Evolutionary conservation across 2,113 vertebrate species (phyloP).

Genomic region (Dasyprocta punctata): DNA sequence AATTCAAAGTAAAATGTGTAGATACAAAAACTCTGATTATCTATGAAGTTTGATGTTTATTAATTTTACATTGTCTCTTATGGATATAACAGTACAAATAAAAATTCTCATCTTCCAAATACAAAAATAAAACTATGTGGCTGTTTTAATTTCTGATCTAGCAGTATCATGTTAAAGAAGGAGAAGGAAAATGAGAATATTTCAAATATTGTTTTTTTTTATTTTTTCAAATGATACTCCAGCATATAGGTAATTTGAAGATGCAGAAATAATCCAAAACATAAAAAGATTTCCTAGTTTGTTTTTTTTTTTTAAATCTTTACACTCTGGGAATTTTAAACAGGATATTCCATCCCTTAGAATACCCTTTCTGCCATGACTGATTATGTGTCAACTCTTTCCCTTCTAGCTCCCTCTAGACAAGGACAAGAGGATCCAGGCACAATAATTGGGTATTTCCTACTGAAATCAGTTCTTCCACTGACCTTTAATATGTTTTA

Average conservation of each 20-base stretch:
- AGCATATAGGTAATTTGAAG: slow-evolving; percentile 25
- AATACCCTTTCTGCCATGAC: not conserved
- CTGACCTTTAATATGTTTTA: not conserved
- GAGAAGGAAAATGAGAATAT: slow-evolving; percentile 9
- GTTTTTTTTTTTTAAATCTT: not conserved
- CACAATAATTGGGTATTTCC: not conserved
- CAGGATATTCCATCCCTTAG: not conserved
- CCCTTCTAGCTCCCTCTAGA: not conserved
- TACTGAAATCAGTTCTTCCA: not conserved
- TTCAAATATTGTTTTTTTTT: not conserved
- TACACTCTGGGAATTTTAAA: not conserved
- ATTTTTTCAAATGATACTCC: not conserved
- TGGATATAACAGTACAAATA: not conserved
- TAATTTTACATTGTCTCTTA: not conserved
- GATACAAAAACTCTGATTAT: not conserved
- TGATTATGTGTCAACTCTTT: not conserved
- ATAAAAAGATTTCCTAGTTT: not conserved
- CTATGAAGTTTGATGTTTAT: not conserved
- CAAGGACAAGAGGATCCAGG: not conserved
- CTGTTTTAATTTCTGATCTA: slow-evolving; percentile 37
- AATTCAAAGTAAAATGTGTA: not conserved
- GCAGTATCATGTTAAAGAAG: slow-evolving; percentile 10
- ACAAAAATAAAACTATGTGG: slow-evolving; percentile 39
- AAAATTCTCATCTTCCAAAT: not conserved
- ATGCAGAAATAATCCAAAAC: slow-evolving; percentile 7